Evolutionary conservation across 2,888 invertebrate genomes (phyloP).

Genomic region (Scelioninae gen. 2): DNA sequence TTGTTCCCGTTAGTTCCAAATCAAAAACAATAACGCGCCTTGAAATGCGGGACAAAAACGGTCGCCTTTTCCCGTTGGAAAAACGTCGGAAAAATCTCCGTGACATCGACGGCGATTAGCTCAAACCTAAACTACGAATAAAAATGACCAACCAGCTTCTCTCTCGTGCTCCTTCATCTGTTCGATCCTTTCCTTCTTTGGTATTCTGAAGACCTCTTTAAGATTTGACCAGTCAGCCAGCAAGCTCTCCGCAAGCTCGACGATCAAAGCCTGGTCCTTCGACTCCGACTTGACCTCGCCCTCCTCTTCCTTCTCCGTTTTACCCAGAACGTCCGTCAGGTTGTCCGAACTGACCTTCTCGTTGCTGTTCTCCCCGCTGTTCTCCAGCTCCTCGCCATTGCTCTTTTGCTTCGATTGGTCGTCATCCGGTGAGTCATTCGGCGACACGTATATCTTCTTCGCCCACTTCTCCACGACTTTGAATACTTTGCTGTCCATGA

Average conservation of each 20-base stretch:
- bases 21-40: no score
- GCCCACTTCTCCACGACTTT: constrained; percentile 91
- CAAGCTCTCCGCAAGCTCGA: constrained; percentile 80
- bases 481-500: constrained; percentile 94
- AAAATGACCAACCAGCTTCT: constrained; percentile 93
- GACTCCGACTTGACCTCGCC: constrained; percentile 63
- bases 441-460: constrained; percentile 70
- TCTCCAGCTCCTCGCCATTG: constrained; percentile 65
- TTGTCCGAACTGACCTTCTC: constrained; percentile 63
- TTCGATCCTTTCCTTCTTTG: constrained; percentile 94
- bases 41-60: no score
- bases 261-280: constrained; percentile 62
- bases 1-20: no score
- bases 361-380: constrained; percentile 64
- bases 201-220: constrained; percentile 91
- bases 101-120: no score
- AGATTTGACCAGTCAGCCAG: constrained; percentile 85
- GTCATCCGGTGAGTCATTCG: constrained; percentile 71
- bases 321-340: constrained; percentile 56
- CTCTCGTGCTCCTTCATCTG: constrained; percentile 97
- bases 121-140: no score
- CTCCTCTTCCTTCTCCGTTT: constrained; percentile 62
- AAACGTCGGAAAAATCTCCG: no score
- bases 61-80: no score
- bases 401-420: constrained; percentile 67